Conservation (phyloP, 2,888 invertebrate species). For the Pelosia muscerda region DNA sequence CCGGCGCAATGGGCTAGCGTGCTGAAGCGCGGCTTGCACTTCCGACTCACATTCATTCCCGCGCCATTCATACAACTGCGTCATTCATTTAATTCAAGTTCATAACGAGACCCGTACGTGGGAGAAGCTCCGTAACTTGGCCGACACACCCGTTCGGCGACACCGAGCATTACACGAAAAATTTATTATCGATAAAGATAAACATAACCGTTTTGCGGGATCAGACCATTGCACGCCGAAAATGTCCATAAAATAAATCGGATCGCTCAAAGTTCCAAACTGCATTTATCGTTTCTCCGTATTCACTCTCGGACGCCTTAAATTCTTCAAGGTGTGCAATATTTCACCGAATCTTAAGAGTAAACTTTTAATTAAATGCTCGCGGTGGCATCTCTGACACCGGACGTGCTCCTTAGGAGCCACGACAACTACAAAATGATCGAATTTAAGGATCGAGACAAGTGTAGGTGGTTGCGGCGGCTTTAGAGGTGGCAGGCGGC, state of each 20-base stretch:
- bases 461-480: slow-evolving; percentile 59
- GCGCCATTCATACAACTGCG: slow-evolving; percentile 84
- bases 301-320: slow-evolving; percentile 68
- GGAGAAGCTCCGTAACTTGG: slow-evolving; percentile 66
- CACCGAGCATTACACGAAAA: slow-evolving; percentile 61
- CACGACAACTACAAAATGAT: slow-evolving; percentile 68
- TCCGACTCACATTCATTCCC: slow-evolving; percentile 84
- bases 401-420: slow-evolving; percentile 61
- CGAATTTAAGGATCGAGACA: slow-evolving; percentile 64
- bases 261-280: slow-evolving; percentile 66
- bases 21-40: slow-evolving; percentile 77
- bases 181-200: slow-evolving; percentile 69
- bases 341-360: slow-evolving; percentile 77
- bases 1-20: slow-evolving; percentile 73
- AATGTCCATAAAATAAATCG: slow-evolving; percentile 75
- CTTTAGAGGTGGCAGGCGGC: slow-evolving; percentile 49
- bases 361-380: slow-evolving; percentile 79
- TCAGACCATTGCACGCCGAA: slow-evolving; percentile 57
- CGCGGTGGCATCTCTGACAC: slow-evolving; percentile 67
- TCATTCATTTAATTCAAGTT: slow-evolving; percentile 86
- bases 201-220: slow-evolving; percentile 60
- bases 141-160: slow-evolving; percentile 63
- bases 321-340: slow-evolving; percentile 75
- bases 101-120: slow-evolving; percentile 77
- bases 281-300: slow-evolving; percentile 77